These are phyloP conservation scores for Theocolax elegans DNA, from an alignment of 1,140 invertebrate genomes.

Conservation along the genomic window DNA sequence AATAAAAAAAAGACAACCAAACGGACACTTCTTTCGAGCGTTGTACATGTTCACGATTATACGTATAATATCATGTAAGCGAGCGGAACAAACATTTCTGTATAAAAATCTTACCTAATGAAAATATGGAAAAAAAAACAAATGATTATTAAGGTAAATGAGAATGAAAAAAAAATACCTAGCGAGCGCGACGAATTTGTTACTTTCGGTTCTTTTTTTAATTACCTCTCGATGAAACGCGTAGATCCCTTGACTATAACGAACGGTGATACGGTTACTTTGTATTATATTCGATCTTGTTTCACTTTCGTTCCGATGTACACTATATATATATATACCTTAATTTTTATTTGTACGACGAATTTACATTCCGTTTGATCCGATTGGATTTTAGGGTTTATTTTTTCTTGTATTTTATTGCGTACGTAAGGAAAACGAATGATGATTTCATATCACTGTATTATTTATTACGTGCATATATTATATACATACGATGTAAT, in stretches of 20 bases:
- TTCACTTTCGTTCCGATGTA: not conserved
- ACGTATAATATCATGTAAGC: constrained; percentile 40
- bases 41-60: constrained; percentile 49
- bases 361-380: not conserved
- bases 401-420: constrained; percentile 8
- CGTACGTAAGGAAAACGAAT: constrained; percentile 4
- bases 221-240: not conserved
- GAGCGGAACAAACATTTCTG: constrained; percentile 34
- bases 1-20: constrained; percentile 1
- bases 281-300: not conserved
- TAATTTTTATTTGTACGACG: no score
- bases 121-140: constrained; percentile 24
- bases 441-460: constrained; percentile 38
- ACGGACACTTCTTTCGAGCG: constrained; percentile 52
- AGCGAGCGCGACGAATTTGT: constrained; percentile 14
- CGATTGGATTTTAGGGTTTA: no score
- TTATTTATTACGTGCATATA: constrained; percentile 37
- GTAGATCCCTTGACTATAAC: constrained; percentile 1
- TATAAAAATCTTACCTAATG: constrained; percentile 22
- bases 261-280: constrained; percentile 19
- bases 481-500: constrained; percentile 40
- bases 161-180: not conserved
- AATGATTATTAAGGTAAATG: constrained; percentile 10
- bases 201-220: constrained; percentile 30
- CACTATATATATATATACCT: no score